Conservation (phyloP, 2,113 vertebrate genomes). For the Axis porcinus region DNA sequence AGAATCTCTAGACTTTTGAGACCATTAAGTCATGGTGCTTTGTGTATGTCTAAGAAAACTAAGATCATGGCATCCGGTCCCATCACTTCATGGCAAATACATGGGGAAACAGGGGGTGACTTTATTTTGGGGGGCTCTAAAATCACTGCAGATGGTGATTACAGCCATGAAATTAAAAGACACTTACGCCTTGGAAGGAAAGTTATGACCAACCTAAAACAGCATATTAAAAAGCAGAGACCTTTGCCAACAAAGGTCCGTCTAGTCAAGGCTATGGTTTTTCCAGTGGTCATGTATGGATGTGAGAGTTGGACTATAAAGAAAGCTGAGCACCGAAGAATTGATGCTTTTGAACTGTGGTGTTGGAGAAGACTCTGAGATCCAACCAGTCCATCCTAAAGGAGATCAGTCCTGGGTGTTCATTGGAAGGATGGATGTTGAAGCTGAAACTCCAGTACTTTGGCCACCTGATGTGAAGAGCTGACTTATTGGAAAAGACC, state of each 20-base stretch:
- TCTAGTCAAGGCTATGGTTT: neutral
- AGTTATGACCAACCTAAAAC: neutral
- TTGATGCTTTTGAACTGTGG: neutral
- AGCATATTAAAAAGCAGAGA: neutral
- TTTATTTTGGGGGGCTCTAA: neutral
- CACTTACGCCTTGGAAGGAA: neutral
- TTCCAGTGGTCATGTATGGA: neutral
- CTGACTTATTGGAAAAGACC: neutral
- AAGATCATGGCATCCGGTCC: neutral
- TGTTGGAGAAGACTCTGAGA: neutral
- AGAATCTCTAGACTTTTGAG: neutral
- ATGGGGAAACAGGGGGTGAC: neutral
- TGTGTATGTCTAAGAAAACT: neutral
- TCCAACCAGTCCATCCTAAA: neutral
- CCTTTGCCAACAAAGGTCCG: neutral
- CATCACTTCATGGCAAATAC: neutral
- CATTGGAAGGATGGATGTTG: neutral
- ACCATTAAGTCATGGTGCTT: neutral
- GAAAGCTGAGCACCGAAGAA: rapidly evolving
- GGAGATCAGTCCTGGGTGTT: neutral
- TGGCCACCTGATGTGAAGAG: rapidly evolving
- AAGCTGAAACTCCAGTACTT: neutral
- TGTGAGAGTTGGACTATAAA: neutral
- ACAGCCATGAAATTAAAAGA: neutral
- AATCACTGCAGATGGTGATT: neutral